Conservation (phyloP, 2,113 vertebrate genomes). For the Thymallus thymallus region DNA sequence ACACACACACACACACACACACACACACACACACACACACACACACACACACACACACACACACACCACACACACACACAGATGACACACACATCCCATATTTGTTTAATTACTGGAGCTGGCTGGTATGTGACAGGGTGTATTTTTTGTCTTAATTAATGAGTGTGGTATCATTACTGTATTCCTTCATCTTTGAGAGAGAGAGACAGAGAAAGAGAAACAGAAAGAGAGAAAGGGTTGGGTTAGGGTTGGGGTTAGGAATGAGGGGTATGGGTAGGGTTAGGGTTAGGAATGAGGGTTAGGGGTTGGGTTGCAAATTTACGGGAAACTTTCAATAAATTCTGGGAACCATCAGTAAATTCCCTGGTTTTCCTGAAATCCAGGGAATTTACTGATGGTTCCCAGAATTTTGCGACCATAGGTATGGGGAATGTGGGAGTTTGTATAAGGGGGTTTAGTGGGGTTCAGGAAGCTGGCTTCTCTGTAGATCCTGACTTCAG, state of each 20-base stretch:
- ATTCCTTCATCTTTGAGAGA: slow-evolving; percentile 41
- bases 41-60: slow-evolving; percentile 22
- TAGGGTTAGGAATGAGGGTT: background rate
- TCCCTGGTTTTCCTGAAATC: no score
- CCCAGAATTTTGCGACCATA: no score
- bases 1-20: no score
- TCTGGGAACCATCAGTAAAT: no score
- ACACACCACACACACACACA: background rate
- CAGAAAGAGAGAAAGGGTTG: no score
- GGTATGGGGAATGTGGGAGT: background rate
- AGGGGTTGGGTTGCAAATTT: no score
- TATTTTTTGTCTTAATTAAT: slow-evolving; percentile 49
- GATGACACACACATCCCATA: background rate
- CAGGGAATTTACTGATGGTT: no score
- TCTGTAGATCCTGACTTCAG: no score
- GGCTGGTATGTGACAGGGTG: slow-evolving; percentile 38
- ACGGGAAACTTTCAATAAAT: no score
- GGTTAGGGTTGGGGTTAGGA: background rate
- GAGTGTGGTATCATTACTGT: slow-evolving; percentile 43
- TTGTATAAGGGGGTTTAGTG: background rate
- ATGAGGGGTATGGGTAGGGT: no score
- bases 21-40: slow-evolving; percentile 14
- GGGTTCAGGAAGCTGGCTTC: no score
- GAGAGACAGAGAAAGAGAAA: no score
- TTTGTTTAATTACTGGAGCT: slow-evolving; percentile 57